Evolutionary conservation across 1,140 invertebrate species (phyloP).

Genomic region (Apis dorsata): DNA sequence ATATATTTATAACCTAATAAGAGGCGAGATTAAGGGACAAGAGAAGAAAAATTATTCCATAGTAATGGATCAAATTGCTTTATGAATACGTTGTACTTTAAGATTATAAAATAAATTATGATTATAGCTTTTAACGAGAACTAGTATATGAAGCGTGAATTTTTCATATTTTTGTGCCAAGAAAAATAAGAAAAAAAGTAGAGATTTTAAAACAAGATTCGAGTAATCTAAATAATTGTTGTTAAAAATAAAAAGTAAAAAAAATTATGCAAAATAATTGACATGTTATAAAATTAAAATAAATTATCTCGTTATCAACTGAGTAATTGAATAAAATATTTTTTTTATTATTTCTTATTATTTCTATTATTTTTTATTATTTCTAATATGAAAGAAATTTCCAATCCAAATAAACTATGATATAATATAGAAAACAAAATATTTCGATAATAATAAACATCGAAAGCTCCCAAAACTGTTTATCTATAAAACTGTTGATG

Average conservation of each 20-base stretch:
- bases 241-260: too few species aligned
- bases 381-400: too few species aligned
- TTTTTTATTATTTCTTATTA: too few species aligned
- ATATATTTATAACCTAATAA: not conserved
- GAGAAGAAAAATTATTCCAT: not conserved
- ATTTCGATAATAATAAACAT: not conserved
- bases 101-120: not conserved
- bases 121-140: not conserved
- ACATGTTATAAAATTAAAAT: too few species aligned
- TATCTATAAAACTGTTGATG: not conserved
- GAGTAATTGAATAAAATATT: too few species aligned
- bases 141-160: not conserved
- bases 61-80: not conserved
- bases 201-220: too few species aligned
- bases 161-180: not conserved
- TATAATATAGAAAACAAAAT: not conserved
- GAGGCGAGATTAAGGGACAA: not conserved
- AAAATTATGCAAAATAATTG: too few species aligned
- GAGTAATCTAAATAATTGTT: too few species aligned
- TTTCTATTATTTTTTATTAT: too few species aligned
- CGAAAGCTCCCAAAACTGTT: not conserved
- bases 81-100: not conserved
- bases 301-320: too few species aligned
- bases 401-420: too few species aligned
- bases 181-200: too few species aligned